Conservation (phyloP, 2,113 vertebrate genomes). For the Sinocyclocheilus rhinocerous region DNA sequence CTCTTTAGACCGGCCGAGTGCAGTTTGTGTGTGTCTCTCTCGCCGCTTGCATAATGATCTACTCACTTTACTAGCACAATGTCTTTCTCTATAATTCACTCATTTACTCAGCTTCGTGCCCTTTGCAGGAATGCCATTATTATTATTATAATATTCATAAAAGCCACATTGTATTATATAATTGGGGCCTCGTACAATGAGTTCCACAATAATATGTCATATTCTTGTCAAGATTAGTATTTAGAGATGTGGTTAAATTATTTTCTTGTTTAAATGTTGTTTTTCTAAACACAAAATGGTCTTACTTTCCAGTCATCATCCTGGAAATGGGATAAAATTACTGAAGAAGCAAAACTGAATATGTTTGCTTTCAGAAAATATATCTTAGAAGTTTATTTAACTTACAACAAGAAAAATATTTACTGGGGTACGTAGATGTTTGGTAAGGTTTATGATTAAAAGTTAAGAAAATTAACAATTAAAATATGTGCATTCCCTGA, state of each 20-base stretch:
- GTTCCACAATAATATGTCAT: background rate
- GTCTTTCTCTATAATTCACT: conserved; percentile 40
- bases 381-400: background rate
- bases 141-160: conserved; percentile 38
- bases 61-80: conserved; percentile 5
- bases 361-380: background rate
- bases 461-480: background rate
- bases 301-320: background rate
- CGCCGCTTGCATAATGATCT: conserved; percentile 50
- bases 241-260: background rate
- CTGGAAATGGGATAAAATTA: background rate
- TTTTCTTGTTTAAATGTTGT: conserved; percentile 4
- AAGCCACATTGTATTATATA: conserved; percentile 31
- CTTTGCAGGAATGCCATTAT: conserved; percentile 19
- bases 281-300: background rate
- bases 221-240: background rate
- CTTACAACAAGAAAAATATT: background rate
- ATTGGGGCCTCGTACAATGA: conserved; percentile 3
- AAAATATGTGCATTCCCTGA: background rate
- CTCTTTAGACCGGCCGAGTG: background rate
- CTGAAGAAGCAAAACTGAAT: background rate
- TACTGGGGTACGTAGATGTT: background rate
- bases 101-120: conserved; percentile 16
- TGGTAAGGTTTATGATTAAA: background rate
- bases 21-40: background rate